phyloP scores from a whole-genome alignment of 2,797 vertebrate genomes.

The Hypotaenidia okinawae region DNA sequence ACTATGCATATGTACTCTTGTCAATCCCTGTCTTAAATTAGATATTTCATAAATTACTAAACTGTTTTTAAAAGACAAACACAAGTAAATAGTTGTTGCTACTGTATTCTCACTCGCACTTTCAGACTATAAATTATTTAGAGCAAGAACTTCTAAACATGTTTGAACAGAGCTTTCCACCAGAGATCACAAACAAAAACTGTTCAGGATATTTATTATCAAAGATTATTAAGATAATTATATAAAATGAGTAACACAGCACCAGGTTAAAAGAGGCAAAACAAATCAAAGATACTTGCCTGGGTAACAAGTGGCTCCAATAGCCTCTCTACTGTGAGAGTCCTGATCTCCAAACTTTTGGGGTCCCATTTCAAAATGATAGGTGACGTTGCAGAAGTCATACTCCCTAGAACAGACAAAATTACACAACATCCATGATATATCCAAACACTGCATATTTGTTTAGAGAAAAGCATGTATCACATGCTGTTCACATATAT shows the following conservation, averaged over 20 bases:
- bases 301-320: conserved; percentile 96
- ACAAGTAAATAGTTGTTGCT: background rate
- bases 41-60: background rate
- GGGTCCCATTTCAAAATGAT: conserved; percentile 99
- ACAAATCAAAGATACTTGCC: conserved; percentile 75
- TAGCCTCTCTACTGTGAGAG: conserved; percentile 93
- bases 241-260: background rate
- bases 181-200: background rate
- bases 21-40: background rate
- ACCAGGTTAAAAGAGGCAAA: background rate
- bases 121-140: conserved; percentile 22
- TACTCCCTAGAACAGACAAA: conserved; percentile 76
- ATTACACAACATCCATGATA: background rate
- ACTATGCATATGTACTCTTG: background rate
- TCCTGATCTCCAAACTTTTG: conserved; percentile 97
- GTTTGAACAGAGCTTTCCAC: conserved; percentile 1
- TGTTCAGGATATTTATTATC: background rate
- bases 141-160: background rate
- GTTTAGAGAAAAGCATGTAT: background rate
- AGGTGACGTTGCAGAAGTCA: conserved; percentile 93
- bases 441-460: background rate
- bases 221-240: conserved; percentile 5
- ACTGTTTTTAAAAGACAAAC: background rate
- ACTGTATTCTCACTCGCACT: background rate
- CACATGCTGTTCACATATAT: background rate